Evolutionary conservation across 2,797 vertebrate genomes (phyloP), one percentile per base, ranked within the genome.

Genomic region (Ctenochaetus hawaiiensis): DNA sequence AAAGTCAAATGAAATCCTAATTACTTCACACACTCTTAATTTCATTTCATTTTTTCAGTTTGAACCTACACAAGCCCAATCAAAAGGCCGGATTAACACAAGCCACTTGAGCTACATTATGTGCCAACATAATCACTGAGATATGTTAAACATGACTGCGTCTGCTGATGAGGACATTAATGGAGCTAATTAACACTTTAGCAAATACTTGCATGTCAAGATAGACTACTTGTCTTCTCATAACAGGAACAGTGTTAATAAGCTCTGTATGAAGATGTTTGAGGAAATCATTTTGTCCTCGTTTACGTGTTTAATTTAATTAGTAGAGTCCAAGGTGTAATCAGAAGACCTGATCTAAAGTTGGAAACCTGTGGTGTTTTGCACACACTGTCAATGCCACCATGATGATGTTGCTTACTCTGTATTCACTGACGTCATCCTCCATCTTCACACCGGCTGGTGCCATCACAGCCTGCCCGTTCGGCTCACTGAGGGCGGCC

Each of bases 371-470:
- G 52, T 67, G 37, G 20, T 30, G 37, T 52, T 34, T 34, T 34
- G 30, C 30, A 34, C 30, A 34, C 3, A 34, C 30, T 34, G 30
- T 34, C 30, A 34, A 34, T 34, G 7, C 6, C 30, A 34, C 30
- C 30, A 34, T 34, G 30, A 34, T 34, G 30, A 34, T 53, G 30
- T 72, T 62, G 43, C 89, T 68, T 90, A 97, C 97, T 89, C 96
- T 97, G 62, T 96, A 97, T 87, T 94, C 96, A 77, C 94, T 94
- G 0, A 96, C 93, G 54, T 97, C 96, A 9, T 97, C 96, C 92
- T 98, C 97, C 76, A 97, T 95, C 92, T 98, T 98, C 78, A 98
- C 94, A 77, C 96, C 95, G 0, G 94, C 94, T 67, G 95, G 91
- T 6, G 78, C 51, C 66, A 81, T 77, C 20, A 91, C 92, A 78